Conservation (phyloP, 2,888 invertebrate species). For the Hipparchia semele region DNA sequence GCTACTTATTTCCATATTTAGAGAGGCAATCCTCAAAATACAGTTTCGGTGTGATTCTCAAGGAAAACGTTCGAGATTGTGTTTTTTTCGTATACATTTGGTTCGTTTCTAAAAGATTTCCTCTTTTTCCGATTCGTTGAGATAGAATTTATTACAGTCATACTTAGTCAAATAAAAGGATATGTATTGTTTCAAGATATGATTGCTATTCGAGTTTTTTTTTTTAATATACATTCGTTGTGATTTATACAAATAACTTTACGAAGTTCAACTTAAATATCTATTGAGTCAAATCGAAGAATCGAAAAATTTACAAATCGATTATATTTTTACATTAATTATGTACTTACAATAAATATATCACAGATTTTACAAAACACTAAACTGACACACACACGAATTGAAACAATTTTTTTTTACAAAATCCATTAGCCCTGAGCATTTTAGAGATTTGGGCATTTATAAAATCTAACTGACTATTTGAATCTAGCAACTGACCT, state of each 20-base stretch:
- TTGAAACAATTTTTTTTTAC: conserved; percentile 43
- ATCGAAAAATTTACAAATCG: conserved; percentile 55
- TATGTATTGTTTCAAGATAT: conserved; percentile 79
- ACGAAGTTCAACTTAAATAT: conserved; percentile 26
- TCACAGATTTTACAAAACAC: conserved; percentile 82
- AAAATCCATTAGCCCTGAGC: conserved; percentile 46
- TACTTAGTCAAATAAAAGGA: conserved; percentile 59
- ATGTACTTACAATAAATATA: conserved; percentile 79
- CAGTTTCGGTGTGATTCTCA: conserved; percentile 57
- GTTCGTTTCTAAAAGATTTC: conserved; percentile 54
- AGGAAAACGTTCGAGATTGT: conserved; percentile 52
- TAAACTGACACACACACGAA: conserved; percentile 53
- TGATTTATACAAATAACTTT: conserved; percentile 36
- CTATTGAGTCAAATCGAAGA: conserved; percentile 48
- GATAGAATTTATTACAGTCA: conserved; percentile 53
- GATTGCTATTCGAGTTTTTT: conserved; percentile 57
- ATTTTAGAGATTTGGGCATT: conserved; percentile 38
- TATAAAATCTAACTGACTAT: conserved; percentile 64
- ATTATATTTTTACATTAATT: conserved; percentile 67
- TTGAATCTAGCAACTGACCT: conserved; percentile 66
- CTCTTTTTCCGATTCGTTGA: conserved; percentile 62
- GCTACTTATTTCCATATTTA: conserved; percentile 66
- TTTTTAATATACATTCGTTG: conserved; percentile 49
- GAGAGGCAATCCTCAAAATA: conserved; percentile 62
- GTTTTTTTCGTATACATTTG: conserved; percentile 74